Percentiles rank a stretch among this genome's conserved stretches.
These are phyloP conservation scores for Rhynchopsitta pachyrhyncha DNA, from an alignment of 2,113 vertebrate species.

Conservation along the genomic window DNA sequence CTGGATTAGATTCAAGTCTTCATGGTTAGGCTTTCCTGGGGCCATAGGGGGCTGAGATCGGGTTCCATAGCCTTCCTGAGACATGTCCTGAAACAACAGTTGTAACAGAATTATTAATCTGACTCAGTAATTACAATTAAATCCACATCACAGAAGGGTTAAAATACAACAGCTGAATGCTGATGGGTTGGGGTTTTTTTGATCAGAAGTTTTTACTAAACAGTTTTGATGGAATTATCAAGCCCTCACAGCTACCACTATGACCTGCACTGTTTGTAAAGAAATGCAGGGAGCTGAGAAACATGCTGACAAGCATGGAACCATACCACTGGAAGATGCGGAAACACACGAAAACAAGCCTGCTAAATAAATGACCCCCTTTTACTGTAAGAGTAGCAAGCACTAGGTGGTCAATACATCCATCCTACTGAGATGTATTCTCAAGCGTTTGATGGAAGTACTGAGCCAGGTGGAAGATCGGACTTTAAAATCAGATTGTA, in stretches of 20 bases:
- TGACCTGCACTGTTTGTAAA: neutral
- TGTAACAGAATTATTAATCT: constrained; percentile 6
- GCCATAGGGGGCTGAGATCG: constrained; percentile 84
- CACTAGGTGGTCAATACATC: neutral
- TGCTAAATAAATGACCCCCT: neutral
- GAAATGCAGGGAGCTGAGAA: neutral
- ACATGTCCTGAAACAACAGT: constrained; percentile 82
- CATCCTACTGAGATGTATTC: neutral
- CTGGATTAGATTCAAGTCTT: constrained; percentile 88
- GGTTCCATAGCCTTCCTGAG: constrained; percentile 89
- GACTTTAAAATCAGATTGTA: neutral
- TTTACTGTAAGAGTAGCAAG: neutral
- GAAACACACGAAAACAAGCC: neutral
- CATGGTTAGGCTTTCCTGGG: constrained; percentile 88
- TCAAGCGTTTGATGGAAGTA: neutral
- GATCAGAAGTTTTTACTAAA: neutral
- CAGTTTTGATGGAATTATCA: neutral
- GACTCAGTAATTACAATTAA: neutral
- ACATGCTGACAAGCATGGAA: neutral
- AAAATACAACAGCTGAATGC: neutral
- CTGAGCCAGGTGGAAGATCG: neutral
- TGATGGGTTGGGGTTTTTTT: neutral
- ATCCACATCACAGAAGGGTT: neutral
- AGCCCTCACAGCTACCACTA: neutral
- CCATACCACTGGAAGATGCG: neutral